Conservation (phyloP, 1,140 invertebrate species). For the Pseudomyrmex flavicornis region DNA sequence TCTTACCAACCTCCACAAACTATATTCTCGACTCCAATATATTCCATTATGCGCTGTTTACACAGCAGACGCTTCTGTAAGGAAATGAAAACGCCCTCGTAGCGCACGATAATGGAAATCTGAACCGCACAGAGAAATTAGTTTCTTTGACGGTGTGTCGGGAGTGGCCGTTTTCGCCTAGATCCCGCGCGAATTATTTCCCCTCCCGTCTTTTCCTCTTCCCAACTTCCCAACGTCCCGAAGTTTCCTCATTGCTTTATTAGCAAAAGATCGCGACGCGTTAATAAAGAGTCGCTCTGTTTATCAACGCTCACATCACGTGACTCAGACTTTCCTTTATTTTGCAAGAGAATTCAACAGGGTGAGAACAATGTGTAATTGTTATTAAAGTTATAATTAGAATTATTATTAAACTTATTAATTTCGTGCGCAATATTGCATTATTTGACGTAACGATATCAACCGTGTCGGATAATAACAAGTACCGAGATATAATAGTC, state of each 20-base stretch:
- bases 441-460: neutral
- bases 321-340: too few species aligned
- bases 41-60: slow-evolving; percentile 61
- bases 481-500: too few species aligned
- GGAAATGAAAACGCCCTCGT: slow-evolving; percentile 57
- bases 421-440: neutral
- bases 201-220: neutral
- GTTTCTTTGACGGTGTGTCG: slow-evolving; percentile 36
- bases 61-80: slow-evolving; percentile 56
- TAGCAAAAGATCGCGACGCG: too few species aligned
- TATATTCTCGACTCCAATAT: slow-evolving; percentile 54
- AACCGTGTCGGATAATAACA: neutral
- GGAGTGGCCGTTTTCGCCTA: neutral
- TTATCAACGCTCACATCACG: too few species aligned
- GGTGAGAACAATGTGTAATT: too few species aligned
- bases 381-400: neutral
- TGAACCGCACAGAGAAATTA: slow-evolving; percentile 56
- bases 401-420: neutral
- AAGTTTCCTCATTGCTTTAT: too few species aligned
- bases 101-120: slow-evolving; percentile 52
- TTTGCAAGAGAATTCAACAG: too few species aligned
- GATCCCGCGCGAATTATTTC: slow-evolving; percentile 7
- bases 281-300: too few species aligned
- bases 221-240: too few species aligned
- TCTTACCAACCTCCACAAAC: neutral